These are phyloP conservation scores for Butorides virescens DNA, from an alignment of 2,113 vertebrate species.

Conservation along the genomic window DNA sequence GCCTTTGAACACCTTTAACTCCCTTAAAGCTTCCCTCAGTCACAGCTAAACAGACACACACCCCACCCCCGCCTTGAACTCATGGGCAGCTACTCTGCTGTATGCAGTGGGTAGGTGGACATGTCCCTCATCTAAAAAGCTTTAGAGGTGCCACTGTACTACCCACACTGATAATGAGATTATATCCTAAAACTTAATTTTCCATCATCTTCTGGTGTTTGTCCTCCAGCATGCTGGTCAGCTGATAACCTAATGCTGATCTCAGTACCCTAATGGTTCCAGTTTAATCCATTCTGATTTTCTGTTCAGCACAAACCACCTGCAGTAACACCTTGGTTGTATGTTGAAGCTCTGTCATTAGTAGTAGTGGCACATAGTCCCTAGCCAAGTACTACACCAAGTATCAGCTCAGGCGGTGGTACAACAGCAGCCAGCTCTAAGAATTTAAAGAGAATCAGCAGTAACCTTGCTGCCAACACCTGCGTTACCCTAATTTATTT, in stretches of 20 bases:
- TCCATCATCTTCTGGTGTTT: background rate
- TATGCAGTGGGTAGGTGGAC: background rate
- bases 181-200: background rate
- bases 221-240: too few species aligned
- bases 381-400: background rate
- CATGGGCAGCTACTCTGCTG: background rate
- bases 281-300: background rate
- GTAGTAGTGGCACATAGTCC: background rate
- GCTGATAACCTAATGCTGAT: background rate
- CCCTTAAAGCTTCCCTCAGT: background rate
- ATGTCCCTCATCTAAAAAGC: background rate
- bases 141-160: background rate
- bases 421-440: fast-evolving
- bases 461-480: background rate
- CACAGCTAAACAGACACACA: background rate
- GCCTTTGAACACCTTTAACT: background rate
- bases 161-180: background rate
- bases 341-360: background rate
- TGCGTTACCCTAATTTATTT: background rate
- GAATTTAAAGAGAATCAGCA: background rate
- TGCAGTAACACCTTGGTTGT: background rate
- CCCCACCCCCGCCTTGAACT: too few species aligned
- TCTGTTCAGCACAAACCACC: background rate
- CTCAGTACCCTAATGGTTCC: background rate
- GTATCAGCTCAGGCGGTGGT: background rate